Evolutionary conservation across 2,113 vertebrate genomes (phyloP), one percentile per base, ranked within the genome.

Genomic region (Turdus rufiventris): DNA sequence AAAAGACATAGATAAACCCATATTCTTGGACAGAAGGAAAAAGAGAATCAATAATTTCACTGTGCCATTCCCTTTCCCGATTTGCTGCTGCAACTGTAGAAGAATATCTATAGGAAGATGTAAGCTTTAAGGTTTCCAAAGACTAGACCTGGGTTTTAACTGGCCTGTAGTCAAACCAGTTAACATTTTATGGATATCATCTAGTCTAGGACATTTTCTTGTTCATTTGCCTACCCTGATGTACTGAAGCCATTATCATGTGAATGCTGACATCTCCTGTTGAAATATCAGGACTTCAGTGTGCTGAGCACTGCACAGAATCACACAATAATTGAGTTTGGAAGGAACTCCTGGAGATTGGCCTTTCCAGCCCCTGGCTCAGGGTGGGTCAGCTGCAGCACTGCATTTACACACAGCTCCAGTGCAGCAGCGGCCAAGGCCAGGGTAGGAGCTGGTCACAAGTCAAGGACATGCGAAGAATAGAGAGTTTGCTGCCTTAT

Each of bases 261-360:
- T 86, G 83, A 93, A 89, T 71, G 86, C 88, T 96, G 75, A 94
- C 74, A 95, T 89, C 91, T 85, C 91, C 94, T 87, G 91, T 88
- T 73, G 85, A 91, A 94, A 56, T 67, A 70, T 36, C 79, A 89
- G 75, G 89, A 83, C 34, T 95, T 85, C 85, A 95, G 50, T 58
- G 50, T 2, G 29, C 63, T 60, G 56, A 54, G 11, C 72, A 21
- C n/a, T 48, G n/a, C 65, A 58, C 18, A 67, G 67, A 62, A 51
- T 56, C 65, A 43, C 29, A 56, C 12, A 84, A 34, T 20, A 77
- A 58, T 0, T 51, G 60, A 62, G 53, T 50, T 67, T 2, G 9
- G 51, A 78, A 67, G 31, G 53, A 61, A 47, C 12, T 48, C 47
- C n/a, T 88, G 63, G 63, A 86, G 54, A 53, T 0, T 2, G 1